Percentiles rank a stretch among this genome's conserved stretches.
Conservation (phyloP, 2,113 vertebrate species). For the Caranx melampygus region DNA sequence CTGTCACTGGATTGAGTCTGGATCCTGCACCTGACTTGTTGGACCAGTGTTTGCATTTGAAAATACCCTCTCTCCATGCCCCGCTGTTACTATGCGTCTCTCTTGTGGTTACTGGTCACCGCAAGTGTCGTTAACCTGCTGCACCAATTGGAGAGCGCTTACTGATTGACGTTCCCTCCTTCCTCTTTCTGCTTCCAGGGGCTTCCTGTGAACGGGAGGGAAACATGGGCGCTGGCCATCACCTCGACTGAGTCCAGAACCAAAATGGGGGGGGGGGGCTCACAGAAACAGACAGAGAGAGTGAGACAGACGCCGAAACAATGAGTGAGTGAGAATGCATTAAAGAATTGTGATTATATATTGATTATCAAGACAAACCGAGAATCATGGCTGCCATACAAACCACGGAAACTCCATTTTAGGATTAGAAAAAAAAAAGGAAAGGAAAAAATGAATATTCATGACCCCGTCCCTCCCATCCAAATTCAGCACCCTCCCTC, state of each 20-base stretch:
- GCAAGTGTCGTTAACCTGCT: slow-evolving; percentile 47
- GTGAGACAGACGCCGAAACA: slow-evolving; percentile 41
- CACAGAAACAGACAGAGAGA: slow-evolving; percentile 35
- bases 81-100: slow-evolving; percentile 72
- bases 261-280: slow-evolving; percentile 51
- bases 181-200: slow-evolving; percentile 67
- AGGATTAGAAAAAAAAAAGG: slow-evolving; percentile 36
- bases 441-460: slow-evolving; percentile 75
- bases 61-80: slow-evolving; percentile 67
- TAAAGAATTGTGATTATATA: slow-evolving; percentile 20
- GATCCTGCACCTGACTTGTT: slow-evolving; percentile 78
- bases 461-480: slow-evolving; percentile 76
- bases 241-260: slow-evolving; percentile 63
- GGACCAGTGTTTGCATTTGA: slow-evolving; percentile 71
- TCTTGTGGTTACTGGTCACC: slow-evolving; percentile 64
- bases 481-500: slow-evolving; percentile 66
- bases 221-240: slow-evolving; percentile 66
- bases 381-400: slow-evolving; percentile 4
- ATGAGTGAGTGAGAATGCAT: slow-evolving; percentile 19
- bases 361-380: slow-evolving; percentile 42
- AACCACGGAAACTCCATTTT: slow-evolving; percentile 32
- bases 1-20: slow-evolving; percentile 68
- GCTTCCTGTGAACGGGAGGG: slow-evolving; percentile 62
- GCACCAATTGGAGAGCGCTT: slow-evolving; percentile 67
- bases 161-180: slow-evolving; percentile 56